Conservation (phyloP, 2,113 vertebrate genomes). For the Malurus melanocephalus region DNA sequence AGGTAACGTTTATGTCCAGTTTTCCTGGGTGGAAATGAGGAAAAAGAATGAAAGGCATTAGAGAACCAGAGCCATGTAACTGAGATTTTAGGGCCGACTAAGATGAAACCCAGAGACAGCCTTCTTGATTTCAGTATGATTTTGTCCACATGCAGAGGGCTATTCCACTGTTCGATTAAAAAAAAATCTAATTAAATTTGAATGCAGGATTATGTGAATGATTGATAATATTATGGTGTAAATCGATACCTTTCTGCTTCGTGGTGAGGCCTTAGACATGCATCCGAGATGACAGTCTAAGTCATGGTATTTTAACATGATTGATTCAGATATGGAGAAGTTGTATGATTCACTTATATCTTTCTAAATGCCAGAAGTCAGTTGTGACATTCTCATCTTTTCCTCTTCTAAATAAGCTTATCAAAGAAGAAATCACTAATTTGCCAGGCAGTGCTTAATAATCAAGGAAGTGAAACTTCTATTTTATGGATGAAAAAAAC, state of each 20-base stretch:
- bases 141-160: neutral
- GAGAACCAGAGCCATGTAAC: neutral
- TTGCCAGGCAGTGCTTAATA: conserved; percentile 26
- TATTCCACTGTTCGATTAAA: neutral
- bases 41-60: neutral
- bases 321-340: neutral
- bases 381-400: conserved; percentile 27
- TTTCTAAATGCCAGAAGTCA: conserved; percentile 11
- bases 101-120: neutral
- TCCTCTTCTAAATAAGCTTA: conserved; percentile 41
- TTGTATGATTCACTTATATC: conserved; percentile 20
- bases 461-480: conserved; percentile 56
- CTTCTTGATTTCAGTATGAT: neutral
- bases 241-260: neutral
- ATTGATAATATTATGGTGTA: neutral
- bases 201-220: neutral
- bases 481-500: neutral
- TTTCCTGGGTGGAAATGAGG: neutral
- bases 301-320: conserved; percentile 12
- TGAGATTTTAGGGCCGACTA: neutral
- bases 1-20: neutral
- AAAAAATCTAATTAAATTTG: neutral
- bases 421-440: conserved; percentile 51
- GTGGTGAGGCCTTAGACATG: neutral
- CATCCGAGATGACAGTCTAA: neutral